Percentiles rank a stretch among this genome's conserved stretches.
Evolutionary conservation across 1,140 invertebrate species (phyloP).

Genomic region (Portunus trituberculatus): DNA sequence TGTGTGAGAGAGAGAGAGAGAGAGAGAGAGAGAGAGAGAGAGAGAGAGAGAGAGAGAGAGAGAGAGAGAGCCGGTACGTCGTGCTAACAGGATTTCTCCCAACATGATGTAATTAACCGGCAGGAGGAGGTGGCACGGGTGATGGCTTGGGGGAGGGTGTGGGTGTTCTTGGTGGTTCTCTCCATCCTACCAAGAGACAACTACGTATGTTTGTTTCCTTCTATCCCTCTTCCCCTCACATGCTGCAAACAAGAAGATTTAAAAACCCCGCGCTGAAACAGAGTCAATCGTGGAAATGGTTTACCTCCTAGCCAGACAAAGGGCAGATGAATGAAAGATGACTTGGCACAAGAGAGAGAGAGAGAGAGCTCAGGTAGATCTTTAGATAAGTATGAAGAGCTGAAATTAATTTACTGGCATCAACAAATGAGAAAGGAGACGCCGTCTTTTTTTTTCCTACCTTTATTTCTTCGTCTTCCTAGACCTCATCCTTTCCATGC

Average conservation of each 20-base stretch:
- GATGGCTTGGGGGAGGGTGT: not conserved
- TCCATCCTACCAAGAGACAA: not conserved
- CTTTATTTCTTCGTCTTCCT: not conserved
- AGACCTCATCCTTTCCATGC: not conserved
- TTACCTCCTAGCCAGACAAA: not conserved
- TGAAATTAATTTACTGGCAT: not conserved
- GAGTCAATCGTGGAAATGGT: not conserved
- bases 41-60: not conserved
- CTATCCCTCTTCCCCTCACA: not conserved
- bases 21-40: not conserved
- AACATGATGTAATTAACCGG: conserved; percentile 1
- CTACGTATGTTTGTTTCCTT: not conserved
- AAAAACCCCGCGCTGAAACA: too few relatives aligned
- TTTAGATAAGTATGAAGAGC: not conserved
- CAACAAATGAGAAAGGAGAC: not conserved
- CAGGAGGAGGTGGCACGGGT: not conserved
- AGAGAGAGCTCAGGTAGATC: not conserved
- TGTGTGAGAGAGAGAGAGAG: not conserved
- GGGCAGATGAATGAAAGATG: not conserved
- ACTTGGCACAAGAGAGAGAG: not conserved
- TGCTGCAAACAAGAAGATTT: not conserved
- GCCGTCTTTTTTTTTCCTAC: not conserved
- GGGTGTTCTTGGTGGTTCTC: not conserved
- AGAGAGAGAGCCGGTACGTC: not conserved
- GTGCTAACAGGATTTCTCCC: not conserved